Conservation (phyloP, 30 jellyfish, hydroid and myxozoan species). For the Rhopilema esculentum region DNA sequence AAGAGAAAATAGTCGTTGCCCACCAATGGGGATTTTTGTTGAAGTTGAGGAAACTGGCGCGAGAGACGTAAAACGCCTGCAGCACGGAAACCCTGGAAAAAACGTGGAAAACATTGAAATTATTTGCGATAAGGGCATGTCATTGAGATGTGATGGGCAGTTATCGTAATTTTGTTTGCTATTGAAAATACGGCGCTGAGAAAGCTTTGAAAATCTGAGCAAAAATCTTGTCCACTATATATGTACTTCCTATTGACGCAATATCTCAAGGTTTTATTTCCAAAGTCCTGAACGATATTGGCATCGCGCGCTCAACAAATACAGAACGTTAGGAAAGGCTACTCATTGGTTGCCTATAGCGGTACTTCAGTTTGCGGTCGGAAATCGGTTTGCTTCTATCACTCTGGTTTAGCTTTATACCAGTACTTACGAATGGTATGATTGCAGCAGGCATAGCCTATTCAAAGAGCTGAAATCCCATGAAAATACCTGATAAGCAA, state of each 20-base stretch:
- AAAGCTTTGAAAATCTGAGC: not conserved
- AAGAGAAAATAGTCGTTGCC: not conserved
- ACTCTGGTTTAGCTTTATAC: not conserved
- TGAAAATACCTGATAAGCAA: not conserved
- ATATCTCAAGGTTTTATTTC: not conserved
- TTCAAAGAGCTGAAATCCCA: not conserved
- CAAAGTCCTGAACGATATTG: too few relatives aligned
- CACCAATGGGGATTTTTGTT: not conserved
- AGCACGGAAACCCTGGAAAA: not conserved
- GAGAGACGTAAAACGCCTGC: not conserved
- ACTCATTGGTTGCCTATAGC: not conserved
- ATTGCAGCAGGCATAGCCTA: not conserved
- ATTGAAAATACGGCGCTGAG: not conserved
- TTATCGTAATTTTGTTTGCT: not conserved
- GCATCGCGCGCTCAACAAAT: not conserved
- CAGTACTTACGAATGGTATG: not conserved
- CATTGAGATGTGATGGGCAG: not conserved
- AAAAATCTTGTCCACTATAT: not conserved
- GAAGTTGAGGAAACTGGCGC: not conserved
- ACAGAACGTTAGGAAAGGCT: not conserved
- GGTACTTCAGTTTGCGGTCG: not conserved
- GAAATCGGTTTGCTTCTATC: not conserved
- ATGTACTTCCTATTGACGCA: not conserved
- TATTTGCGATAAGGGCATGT: not conserved
- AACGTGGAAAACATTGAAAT: not conserved